Evolutionary conservation across 2,797 vertebrate species (phyloP), one percentile per base, ranked within the genome.

Genomic region (Netta rufina): DNA sequence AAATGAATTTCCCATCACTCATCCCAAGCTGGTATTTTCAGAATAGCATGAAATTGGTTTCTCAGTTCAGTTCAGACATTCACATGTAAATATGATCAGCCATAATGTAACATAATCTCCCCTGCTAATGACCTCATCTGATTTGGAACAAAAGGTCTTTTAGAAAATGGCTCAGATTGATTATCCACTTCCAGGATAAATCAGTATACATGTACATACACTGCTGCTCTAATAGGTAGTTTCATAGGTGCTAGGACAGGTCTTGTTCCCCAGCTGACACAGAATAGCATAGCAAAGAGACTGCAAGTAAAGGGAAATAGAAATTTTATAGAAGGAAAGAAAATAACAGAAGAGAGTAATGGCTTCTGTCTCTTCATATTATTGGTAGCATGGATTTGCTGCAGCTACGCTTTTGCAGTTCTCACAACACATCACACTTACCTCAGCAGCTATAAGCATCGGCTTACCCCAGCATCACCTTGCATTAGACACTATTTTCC

Each of bases 321-420:
- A 95, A 51, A 36, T 69, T 96, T 97, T 94, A 93, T 54, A 87
- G 93, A 76, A 93, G 87, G 76, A 92, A 96, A 94, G 38, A 93
- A 93, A 95, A 90, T 56, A 96, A 80, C 32, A 60, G 19, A 79
- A 71, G 19, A 89, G 83, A 96, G 60, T 96, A 98, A 97, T 96
- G 88, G 93, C 88, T 97, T 97, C 95, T 98, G 96, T 97, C 97
- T 86, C 69, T 95, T 97, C 95, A 92, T 67, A 97, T 98, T 96
- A 97, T 61, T 28, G 11, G 79, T 88, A 93, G 60, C 73, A 64
- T 47, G 64, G 11, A 8, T 96, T 93, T 96, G 39, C 67, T 58
- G 41, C 21, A 78, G 62, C n/a, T 32, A 53, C 47, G 61, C 39
- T 91, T 93, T 88, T 85, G 81, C 72, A 95, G 57, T 89, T 92